Conservation (phyloP, 2,888 invertebrate species). For the Philonicus albiceps region DNA sequence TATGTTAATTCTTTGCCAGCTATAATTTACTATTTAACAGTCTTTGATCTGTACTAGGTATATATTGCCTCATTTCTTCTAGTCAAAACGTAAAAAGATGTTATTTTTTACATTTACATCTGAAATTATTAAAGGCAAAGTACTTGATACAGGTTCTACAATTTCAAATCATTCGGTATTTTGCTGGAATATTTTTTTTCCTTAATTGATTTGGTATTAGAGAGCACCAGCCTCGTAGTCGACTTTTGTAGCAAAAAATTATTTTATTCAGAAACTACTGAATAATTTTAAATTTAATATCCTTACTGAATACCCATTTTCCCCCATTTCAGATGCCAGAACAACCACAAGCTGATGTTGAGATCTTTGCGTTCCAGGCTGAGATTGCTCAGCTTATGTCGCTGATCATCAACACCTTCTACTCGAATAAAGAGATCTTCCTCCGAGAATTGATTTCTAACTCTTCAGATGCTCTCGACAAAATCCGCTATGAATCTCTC, state of each 20-base stretch:
- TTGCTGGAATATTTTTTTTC: too few species aligned
- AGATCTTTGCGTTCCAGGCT: conserved; percentile 99
- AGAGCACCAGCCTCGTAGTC: too few species aligned
- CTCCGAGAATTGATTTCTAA: conserved; percentile 99
- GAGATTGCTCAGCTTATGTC: conserved; percentile 99
- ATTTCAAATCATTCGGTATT: too few species aligned
- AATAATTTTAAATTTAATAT: not conserved
- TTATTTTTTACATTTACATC: not conserved
- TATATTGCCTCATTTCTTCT: not conserved
- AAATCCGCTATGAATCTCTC: conserved; percentile 95
- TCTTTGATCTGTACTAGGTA: too few species aligned
- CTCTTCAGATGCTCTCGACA: conserved; percentile 92
- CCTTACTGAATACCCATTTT: not conserved
- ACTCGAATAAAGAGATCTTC: conserved; percentile 99
- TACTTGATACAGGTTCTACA: too few species aligned
- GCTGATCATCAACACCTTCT: conserved; percentile 99
- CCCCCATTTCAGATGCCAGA: conserved; percentile 76
- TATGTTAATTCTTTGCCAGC: not conserved
- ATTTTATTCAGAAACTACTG: too few species aligned
- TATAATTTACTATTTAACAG: too few species aligned
- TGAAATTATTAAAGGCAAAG: too few species aligned
- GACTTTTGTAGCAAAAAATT: too few species aligned
- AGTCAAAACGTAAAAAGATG: not conserved
- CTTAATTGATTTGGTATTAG: too few species aligned
- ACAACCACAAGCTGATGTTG: conserved; percentile 78